These are phyloP conservation scores for Zoanthus sociatus DNA, from an alignment of 92 coral and sea anemone species.

Conservation along the genomic window DNA sequence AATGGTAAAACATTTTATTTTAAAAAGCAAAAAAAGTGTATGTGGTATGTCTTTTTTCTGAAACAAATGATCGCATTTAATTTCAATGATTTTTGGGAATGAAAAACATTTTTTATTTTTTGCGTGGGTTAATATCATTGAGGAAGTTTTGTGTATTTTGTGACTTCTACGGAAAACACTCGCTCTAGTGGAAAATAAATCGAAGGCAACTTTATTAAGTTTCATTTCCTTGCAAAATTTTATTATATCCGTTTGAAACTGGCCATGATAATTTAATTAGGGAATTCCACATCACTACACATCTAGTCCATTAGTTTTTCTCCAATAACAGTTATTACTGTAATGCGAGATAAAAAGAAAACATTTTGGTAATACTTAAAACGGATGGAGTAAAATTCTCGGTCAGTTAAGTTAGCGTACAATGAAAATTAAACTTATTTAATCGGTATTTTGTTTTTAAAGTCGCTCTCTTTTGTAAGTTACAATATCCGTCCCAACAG, in stretches of 20 bases:
- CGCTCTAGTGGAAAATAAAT: conserved; percentile 22
- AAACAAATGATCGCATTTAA: not conserved
- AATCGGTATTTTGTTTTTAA: no score
- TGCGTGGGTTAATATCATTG: not conserved
- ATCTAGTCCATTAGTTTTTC: not conserved
- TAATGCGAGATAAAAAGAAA: not conserved
- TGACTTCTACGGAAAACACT: not conserved
- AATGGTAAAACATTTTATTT: not conserved
- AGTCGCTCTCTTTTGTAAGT: no score
- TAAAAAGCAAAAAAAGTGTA: not conserved
- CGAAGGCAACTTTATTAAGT: conserved; percentile 37
- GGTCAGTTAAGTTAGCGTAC: no score
- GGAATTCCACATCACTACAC: not conserved
- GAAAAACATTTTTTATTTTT: not conserved
- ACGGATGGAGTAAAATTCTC: not conserved
- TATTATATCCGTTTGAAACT: not conserved
- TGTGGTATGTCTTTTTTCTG: not conserved
- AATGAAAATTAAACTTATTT: not conserved
- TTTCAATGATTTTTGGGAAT: not conserved
- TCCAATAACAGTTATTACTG: not conserved
- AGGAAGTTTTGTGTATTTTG: not conserved
- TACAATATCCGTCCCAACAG: no score
- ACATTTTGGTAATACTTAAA: not conserved
- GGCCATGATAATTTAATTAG: not conserved
- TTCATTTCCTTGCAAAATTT: conserved; percentile 33